phyloP scores from a whole-genome alignment of 1,140 invertebrate species.

The Hermetia illucens region DNA sequence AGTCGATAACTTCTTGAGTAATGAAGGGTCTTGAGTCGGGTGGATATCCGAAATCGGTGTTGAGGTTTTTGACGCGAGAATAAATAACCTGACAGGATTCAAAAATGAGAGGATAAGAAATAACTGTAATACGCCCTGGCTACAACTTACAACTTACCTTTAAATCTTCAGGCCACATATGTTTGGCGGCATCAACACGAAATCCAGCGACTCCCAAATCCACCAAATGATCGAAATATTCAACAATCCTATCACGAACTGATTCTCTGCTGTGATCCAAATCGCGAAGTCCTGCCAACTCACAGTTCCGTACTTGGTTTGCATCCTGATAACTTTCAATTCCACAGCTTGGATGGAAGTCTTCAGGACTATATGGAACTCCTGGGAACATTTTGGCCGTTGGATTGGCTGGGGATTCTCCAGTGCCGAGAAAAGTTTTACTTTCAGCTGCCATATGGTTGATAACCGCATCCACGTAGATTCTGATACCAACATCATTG shows the following conservation, averaged over 20 bases:
- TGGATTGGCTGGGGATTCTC: slow-evolving; percentile 32
- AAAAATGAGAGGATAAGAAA: not conserved
- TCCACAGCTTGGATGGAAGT: slow-evolving; percentile 38
- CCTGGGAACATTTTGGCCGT: slow-evolving; percentile 28
- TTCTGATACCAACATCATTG: slow-evolving; percentile 56
- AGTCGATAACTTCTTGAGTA: slow-evolving; percentile 73
- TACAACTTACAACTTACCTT: no score
- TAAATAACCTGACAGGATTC: slow-evolving; percentile 33
- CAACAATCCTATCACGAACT: slow-evolving; percentile 49
- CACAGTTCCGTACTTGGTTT: slow-evolving; percentile 52
- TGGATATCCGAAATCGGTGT: slow-evolving; percentile 41
- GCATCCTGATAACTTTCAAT: slow-evolving; percentile 34
- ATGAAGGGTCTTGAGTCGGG: slow-evolving; percentile 45
- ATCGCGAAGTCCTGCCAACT: slow-evolving; percentile 54
- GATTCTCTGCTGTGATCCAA: slow-evolving; percentile 45
- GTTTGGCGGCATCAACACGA: slow-evolving; percentile 57
- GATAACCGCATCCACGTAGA: slow-evolving; percentile 58
- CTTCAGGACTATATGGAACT: slow-evolving; percentile 31
- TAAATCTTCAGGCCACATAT: slow-evolving; percentile 67
- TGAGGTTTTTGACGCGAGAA: slow-evolving; percentile 42
- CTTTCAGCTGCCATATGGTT: slow-evolving; percentile 59
- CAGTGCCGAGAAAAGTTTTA: slow-evolving; percentile 32
- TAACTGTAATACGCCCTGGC: not conserved
- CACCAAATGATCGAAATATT: slow-evolving; percentile 52
- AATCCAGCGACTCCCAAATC: slow-evolving; percentile 64